A percentile compares a stretch with the other conserved stretches of the same genome.
Evolutionary conservation across 2,113 vertebrate species (phyloP).

Genomic region (Dicerorhinus sumatrensis): DNA sequence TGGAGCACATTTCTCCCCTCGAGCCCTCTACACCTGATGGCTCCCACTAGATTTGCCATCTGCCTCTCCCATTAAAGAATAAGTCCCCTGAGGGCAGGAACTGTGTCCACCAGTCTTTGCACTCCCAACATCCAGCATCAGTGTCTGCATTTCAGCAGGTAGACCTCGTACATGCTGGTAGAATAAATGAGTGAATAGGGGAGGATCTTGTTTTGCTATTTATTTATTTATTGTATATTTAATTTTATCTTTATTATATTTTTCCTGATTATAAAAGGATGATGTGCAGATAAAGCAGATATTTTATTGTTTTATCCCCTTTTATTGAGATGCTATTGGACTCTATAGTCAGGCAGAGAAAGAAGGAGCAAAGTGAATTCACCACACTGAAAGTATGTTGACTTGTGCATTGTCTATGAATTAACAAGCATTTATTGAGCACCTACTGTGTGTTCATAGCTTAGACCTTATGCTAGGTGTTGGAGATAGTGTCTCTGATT

Average conservation of each 20-base stretch:
- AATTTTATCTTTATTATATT: neutral
- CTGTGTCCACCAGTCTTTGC: neutral
- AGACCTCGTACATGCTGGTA: neutral
- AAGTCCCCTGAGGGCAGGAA: neutral
- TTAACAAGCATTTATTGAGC: neutral
- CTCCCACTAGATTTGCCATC: no score
- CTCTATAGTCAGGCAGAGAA: neutral
- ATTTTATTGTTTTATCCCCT: neutral
- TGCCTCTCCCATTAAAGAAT: neutral
- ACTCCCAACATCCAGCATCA: neutral
- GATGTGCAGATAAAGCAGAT: neutral
- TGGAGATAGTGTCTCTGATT: neutral
- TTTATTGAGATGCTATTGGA: neutral
- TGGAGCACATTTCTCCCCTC: neutral
- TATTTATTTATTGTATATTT: neutral
- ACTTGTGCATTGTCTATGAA: neutral
- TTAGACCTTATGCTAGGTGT: neutral
- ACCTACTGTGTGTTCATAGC: neutral
- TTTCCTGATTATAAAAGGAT: neutral
- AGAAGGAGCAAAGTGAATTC: neutral
- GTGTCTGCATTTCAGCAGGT: neutral
- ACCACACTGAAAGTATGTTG: neutral
- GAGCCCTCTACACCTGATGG: neutral
- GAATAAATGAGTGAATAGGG: neutral
- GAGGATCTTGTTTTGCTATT: neutral